These are phyloP conservation scores for Larimichthys crocea DNA, from an alignment of 2,113 vertebrate species.

Conservation along the genomic window DNA sequence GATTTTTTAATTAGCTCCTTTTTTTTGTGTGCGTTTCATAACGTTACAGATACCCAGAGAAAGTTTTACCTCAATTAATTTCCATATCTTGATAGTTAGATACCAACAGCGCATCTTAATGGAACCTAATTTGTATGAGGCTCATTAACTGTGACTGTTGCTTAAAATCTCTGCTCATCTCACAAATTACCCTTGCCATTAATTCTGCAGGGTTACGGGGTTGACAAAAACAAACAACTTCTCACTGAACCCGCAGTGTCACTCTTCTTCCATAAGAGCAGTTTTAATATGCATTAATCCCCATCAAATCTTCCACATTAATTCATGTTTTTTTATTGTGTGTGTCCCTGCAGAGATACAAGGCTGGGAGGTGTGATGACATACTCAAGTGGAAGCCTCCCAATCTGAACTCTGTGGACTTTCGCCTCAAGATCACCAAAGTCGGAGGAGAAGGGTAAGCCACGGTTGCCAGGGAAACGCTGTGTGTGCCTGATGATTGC, in stretches of 20 bases:
- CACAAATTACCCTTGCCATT: constrained; percentile 40
- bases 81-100: background rate
- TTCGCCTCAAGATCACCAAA: constrained; percentile 98
- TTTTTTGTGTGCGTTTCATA: constrained; percentile 28
- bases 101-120: constrained; percentile 30
- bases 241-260: background rate
- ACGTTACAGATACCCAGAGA: background rate
- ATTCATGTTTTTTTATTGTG: background rate
- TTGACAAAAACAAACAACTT: constrained; percentile 4
- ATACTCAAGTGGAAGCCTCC: constrained; percentile 99
- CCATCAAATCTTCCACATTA: background rate
- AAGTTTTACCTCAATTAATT: constrained; percentile 28
- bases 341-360: constrained; percentile 89
- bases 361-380: constrained; percentile 94
- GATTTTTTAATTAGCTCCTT: constrained; percentile 17
- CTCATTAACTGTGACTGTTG: constrained; percentile 49
- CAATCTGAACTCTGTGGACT: constrained; percentile 98
- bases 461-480: constrained; percentile 67
- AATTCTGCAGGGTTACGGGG: constrained; percentile 13
- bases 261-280: constrained; percentile 2
- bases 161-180: constrained; percentile 31
- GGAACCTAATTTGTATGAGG: constrained; percentile 34
- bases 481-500: constrained; percentile 46
- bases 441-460: constrained; percentile 98
- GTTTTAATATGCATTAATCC: constrained; percentile 5